These are phyloP conservation scores for Leucopsar rothschildi DNA, from an alignment of 2,113 vertebrate genomes.

Conservation along the genomic window DNA sequence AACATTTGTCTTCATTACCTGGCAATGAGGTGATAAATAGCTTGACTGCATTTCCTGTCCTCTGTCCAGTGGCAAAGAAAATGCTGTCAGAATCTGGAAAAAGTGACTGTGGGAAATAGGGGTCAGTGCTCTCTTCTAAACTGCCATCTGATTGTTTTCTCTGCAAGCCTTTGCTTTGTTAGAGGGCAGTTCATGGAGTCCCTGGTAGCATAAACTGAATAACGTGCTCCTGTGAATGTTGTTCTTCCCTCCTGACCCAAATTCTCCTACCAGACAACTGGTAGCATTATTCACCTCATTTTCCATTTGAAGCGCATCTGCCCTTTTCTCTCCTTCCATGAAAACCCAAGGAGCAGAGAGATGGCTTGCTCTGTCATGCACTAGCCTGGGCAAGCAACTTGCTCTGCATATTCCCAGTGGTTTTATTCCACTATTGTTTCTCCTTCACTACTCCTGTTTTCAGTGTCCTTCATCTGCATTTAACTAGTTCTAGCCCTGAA, in stretches of 20 bases:
- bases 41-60: not conserved
- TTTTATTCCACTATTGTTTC: not conserved
- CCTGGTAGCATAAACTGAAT: not conserved
- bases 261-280: not conserved
- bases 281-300: not conserved
- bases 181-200: not conserved
- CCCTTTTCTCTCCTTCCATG: not conserved
- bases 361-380: not conserved
- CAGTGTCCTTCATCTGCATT: not conserved
- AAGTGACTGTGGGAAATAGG: not conserved
- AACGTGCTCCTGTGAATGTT: not conserved
- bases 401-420: not conserved
- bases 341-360: not conserved
- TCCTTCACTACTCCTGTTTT: not conserved
- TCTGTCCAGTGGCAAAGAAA: not conserved
- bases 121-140: not conserved
- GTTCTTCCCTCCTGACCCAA: not conserved
- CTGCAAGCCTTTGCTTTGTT: not conserved
- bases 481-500: conserved; percentile 20
- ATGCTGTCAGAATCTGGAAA: not conserved
- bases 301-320: not conserved
- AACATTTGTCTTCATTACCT: conserved; percentile 14
- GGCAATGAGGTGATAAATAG: not conserved
- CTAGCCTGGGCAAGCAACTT: not conserved
- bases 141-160: not conserved